Evolutionary conservation across 1,140 invertebrate genomes (phyloP).

Genomic region (Drosophila mayri): DNA sequence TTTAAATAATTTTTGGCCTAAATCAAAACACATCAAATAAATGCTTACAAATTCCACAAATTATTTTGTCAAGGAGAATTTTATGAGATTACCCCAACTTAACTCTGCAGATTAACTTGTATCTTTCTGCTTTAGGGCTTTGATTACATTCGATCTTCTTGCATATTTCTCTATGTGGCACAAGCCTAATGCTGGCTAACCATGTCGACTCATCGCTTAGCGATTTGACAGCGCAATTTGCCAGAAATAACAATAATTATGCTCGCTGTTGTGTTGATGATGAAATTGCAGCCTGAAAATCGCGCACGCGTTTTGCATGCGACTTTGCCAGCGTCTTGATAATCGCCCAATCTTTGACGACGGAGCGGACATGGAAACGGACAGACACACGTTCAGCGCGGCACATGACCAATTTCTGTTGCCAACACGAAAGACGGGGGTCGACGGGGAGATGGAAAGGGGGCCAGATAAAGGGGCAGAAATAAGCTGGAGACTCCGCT

Average conservation of each 20-base stretch:
- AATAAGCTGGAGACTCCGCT: conserved; percentile 21
- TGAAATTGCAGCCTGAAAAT: conserved; percentile 70
- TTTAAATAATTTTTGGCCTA: background rate
- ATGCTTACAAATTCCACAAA: background rate
- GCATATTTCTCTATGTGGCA: background rate
- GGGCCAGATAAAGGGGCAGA: conserved; percentile 12
- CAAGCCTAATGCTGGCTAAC: background rate
- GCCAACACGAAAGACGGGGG: conserved; percentile 27
- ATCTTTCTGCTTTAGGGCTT: background rate
- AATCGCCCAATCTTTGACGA: conserved; percentile 67
- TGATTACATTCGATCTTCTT: background rate
- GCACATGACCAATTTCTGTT: conserved; percentile 62
- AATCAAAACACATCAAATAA: background rate
- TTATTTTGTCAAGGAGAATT: background rate
- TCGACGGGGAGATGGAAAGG: background rate
- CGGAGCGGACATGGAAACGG: conserved; percentile 35
- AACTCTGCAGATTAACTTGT: background rate
- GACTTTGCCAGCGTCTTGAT: conserved; percentile 52
- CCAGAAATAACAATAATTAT: conserved; percentile 55
- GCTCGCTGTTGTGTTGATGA: conserved; percentile 51
- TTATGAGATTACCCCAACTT: background rate
- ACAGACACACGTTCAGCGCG: conserved; percentile 43
- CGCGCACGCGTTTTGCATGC: conserved; percentile 77
- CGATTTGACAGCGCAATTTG: conserved; percentile 52
- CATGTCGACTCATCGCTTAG: conserved; percentile 23